A percentile compares a stretch with the other conserved stretches of the same genome.
phyloP scores from a whole-genome alignment of 1,140 invertebrate genomes.

The Globodera rostochiensis region DNA sequence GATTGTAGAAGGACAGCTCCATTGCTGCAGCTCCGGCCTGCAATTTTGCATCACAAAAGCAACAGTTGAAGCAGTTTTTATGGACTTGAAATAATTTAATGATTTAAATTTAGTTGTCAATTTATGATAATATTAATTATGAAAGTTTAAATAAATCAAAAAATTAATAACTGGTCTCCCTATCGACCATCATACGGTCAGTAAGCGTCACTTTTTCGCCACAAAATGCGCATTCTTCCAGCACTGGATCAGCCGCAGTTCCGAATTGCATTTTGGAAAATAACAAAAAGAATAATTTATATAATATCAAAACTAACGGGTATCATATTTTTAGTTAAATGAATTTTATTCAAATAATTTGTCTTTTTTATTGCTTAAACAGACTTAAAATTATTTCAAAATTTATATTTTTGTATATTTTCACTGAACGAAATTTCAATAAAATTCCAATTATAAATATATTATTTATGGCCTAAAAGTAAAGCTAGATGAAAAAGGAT shows the following conservation, averaged over 20 bases:
- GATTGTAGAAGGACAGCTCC: constrained; percentile 32
- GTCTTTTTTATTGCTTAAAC: no score
- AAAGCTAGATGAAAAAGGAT: no score
- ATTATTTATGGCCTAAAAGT: no score
- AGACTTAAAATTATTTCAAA: no score
- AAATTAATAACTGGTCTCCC: constrained; percentile 17
- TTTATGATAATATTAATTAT: background rate
- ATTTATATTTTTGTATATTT: no score
- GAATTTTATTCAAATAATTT: no score
- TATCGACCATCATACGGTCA: constrained; percentile 29
- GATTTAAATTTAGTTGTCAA: background rate
- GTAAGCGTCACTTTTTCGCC: constrained; percentile 17
- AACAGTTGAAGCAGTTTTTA: constrained; percentile 31
- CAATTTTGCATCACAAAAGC: constrained; percentile 26
- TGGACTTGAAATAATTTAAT: constrained; percentile 26
- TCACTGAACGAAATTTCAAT: no score
- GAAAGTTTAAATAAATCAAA: background rate
- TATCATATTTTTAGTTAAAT: no score
- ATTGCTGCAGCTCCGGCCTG: constrained; percentile 25
- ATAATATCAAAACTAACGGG: no score
- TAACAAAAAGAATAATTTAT: no score
- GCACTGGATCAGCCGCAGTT: constrained; percentile 18
- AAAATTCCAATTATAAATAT: no score
- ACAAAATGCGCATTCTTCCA: constrained; percentile 28
- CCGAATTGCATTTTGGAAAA: constrained; percentile 26